These are phyloP conservation scores for Creontiades dilutus DNA, from an alignment of 2,888 invertebrate species.

Conservation along the genomic window DNA sequence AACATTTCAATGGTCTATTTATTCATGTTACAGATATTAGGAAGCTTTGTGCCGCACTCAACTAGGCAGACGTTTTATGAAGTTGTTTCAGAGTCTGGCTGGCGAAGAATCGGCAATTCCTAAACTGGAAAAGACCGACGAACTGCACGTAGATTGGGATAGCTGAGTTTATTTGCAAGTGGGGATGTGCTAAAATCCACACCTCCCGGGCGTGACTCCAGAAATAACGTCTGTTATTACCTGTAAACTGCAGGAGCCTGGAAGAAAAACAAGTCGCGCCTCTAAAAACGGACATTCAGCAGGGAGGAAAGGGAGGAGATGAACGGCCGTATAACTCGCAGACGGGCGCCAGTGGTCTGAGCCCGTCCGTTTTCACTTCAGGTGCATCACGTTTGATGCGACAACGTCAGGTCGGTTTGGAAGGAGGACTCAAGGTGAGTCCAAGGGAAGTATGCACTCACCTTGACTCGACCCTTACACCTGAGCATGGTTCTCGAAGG, in stretches of 20 bases:
- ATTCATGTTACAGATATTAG: no score
- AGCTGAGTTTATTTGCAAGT: slow-evolving; percentile 7
- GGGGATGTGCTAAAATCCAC: slow-evolving; percentile 21
- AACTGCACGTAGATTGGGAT: not conserved
- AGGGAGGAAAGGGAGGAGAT: not conserved
- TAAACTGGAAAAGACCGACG: no score
- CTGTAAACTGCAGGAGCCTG: slow-evolving; percentile 7
- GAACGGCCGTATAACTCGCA: not conserved
- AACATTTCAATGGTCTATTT: no score
- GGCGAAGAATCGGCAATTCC: no score
- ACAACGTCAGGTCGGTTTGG: not conserved
- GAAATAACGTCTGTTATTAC: slow-evolving; percentile 41
- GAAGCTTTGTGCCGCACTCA: no score
- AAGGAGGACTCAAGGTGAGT: not conserved
- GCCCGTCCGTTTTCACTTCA: slow-evolving; percentile 8
- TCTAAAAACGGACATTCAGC: not conserved
- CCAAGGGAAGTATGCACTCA: not conserved
- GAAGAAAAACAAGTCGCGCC: not conserved
- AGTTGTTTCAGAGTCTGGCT: no score
- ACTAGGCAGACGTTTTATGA: no score
- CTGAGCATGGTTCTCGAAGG: not conserved
- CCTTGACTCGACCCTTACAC: not conserved
- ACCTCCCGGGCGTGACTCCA: not conserved
- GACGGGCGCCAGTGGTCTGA: slow-evolving; percentile 11
- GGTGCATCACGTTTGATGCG: slow-evolving; percentile 25